Evolutionary conservation across 2,113 vertebrate species (phyloP), one percentile per base, ranked within the genome.

Genomic region (Antechinus flavipes): DNA sequence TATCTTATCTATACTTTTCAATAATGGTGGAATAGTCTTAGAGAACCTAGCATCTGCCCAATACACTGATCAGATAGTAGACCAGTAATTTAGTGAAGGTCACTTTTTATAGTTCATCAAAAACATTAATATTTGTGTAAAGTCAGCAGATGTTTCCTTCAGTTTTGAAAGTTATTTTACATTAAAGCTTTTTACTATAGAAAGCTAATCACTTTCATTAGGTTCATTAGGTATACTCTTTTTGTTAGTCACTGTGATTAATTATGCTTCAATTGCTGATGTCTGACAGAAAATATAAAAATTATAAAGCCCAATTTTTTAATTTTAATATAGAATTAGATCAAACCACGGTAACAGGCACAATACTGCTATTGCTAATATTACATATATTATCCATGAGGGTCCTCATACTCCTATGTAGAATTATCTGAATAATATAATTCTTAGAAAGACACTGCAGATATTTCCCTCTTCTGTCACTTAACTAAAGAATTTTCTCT

Each of bases 271-370:
- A 97, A 96, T 42, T 50, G 91, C 12, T 68, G 91, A 84, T 97
- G 92, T 97, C 97, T 96, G 93, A 93, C 97, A 47, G 91, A 96
- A 93, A 46, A 96, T 84, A 96, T 92, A 94, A 91, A 98, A 96
- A 97, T 95, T 93, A 89, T 84, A 19, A 84, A 84, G 6, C n/a
- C 19, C 68, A 84, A 84, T 4, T 16, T 42, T 35, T 22, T 42
- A 8, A 26, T 84, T n/a, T 84, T 42, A 84, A 3, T n/a, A 3
- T n/a, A 76, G 19, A 68, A 68, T 68, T 25, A 30, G 27, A 19
- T 84, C 68, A 84, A n/a, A 84, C 68, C 68, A 58, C 8, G 10
- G 56, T 27, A 58, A 58, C 25, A 42, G 30, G 61, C 12, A 68
- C 30, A 16, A 6, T 1, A 84, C 22, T 84, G 35, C 19, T 42